Conservation (phyloP, 1,140 invertebrate genomes). For the Ruditapes philippinarum region DNA sequence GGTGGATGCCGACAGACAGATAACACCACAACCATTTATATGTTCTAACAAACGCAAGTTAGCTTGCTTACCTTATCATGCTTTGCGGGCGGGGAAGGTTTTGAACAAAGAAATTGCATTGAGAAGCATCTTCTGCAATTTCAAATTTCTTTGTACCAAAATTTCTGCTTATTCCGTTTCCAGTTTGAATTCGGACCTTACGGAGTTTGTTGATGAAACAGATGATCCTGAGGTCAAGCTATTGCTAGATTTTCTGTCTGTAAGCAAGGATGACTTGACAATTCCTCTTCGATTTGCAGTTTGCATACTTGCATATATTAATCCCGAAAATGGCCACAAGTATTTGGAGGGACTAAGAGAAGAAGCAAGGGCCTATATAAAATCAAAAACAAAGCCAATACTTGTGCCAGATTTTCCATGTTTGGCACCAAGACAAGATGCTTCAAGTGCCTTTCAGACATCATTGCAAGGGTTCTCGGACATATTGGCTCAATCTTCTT, state of each 20-base stretch:
- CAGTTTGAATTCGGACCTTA: constrained; percentile 69
- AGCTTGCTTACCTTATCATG: constrained; percentile 78
- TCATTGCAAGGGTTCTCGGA: constrained; percentile 36
- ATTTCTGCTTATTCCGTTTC: constrained; percentile 71
- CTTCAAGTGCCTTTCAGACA: constrained; percentile 50
- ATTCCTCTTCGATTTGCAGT: constrained; percentile 68
- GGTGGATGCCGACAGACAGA: constrained; percentile 79
- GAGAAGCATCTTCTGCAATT: constrained; percentile 75
- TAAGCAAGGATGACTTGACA: constrained; percentile 60
- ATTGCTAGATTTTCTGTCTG: constrained; percentile 71
- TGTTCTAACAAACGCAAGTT: constrained; percentile 76
- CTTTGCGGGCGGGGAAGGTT: constrained; percentile 65
- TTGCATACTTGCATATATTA: constrained; percentile 72
- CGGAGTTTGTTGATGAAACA: constrained; percentile 67
- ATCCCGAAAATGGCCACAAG: constrained; percentile 20
- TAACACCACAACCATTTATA: constrained; percentile 77
- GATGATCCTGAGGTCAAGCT: constrained; percentile 75
- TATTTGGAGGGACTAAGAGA: constrained; percentile 67
- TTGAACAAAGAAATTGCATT: constrained; percentile 70
- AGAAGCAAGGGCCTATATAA: constrained; percentile 67
- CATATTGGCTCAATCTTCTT: constrained; percentile 35
- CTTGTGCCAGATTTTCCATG: constrained; percentile 78
- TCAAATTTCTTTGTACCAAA: constrained; percentile 74
- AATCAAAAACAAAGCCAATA: constrained; percentile 47
- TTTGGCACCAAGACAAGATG: constrained; percentile 70